These are phyloP conservation scores for Phytoseiulus persimilis DNA, from an alignment of 2,888 invertebrate genomes.

Conservation along the genomic window DNA sequence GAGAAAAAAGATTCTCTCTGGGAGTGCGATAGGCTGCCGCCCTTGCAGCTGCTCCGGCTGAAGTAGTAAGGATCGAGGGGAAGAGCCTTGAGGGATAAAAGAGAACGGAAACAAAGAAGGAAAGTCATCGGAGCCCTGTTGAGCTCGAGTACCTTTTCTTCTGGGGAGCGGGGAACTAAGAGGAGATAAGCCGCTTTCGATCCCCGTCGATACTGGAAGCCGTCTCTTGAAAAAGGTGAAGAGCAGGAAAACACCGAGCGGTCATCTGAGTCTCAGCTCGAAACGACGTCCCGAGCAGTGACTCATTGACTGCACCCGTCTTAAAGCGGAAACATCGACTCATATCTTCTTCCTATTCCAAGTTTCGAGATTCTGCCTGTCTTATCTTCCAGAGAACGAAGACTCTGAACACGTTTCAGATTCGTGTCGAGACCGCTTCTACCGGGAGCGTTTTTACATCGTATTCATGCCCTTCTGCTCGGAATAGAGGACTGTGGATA, in stretches of 20 bases:
- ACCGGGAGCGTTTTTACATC: too few relatives aligned
- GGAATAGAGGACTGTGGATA: too few relatives aligned
- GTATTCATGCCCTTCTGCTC: too few relatives aligned
- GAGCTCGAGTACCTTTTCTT: neutral
- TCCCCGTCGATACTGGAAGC: neutral
- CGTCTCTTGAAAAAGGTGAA: neutral
- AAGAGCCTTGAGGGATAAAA: neutral
- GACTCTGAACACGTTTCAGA: too few relatives aligned
- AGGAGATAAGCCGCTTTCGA: neutral
- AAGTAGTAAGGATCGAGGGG: neutral
- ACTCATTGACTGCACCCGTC: neutral
- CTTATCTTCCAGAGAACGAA: too few relatives aligned
- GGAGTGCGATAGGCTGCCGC: neutral
- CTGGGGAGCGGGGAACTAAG: neutral
- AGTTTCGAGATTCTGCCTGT: too few relatives aligned
- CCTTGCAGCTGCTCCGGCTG: neutral
- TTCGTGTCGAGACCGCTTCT: too few relatives aligned
- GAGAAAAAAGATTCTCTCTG: neutral
- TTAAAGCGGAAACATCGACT: neutral
- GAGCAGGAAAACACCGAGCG: neutral
- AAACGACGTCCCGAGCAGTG: neutral
- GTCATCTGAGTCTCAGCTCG: neutral
- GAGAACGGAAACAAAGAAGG: neutral
- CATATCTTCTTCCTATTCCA: neutral
- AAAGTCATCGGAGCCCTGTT: neutral